Evolutionary conservation across 2,797 vertebrate genomes (phyloP).

Genomic region (Sparidentex hasta): DNA sequence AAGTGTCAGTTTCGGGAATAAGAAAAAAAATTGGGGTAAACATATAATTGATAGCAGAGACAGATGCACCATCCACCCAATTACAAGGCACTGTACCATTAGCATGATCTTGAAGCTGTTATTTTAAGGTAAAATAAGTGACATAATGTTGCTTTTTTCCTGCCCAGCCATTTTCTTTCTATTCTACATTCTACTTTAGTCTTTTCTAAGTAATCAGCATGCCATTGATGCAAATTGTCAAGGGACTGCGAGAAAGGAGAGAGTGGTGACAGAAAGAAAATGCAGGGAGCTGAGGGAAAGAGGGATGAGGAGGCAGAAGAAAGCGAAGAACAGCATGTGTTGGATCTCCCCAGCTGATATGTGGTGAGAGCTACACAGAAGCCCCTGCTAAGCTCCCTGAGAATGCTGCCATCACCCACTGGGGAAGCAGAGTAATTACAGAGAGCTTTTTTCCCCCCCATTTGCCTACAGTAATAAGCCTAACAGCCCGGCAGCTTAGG

Average conservation of each 20-base stretch:
- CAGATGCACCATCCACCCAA: no score
- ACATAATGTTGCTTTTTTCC: not conserved
- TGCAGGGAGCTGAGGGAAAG: not conserved
- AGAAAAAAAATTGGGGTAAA: no score
- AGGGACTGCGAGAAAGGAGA: not conserved
- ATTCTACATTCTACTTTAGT: not conserved
- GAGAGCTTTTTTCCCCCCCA: constrained; percentile 74
- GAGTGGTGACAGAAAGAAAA: not conserved
- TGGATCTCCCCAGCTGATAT: constrained; percentile 57
- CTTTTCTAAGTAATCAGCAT: not conserved
- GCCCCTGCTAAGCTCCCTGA: constrained; percentile 75
- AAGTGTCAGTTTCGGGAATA: no score
- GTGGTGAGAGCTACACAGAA: constrained; percentile 62
- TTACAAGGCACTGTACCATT: no score
- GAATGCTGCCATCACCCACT: constrained; percentile 72
- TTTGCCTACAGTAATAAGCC: constrained; percentile 79
- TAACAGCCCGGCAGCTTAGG: constrained; percentile 67
- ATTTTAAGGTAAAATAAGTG: not conserved
- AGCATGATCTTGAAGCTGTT: no score
- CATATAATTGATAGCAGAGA: no score
- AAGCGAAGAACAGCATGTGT: constrained; percentile 56
- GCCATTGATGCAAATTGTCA: not conserved
- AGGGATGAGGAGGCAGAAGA: not conserved
- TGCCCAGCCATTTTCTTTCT: not conserved
- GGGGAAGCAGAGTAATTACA: constrained; percentile 81